Conservation (phyloP, 2,113 vertebrate species). For the Pachypanchax playfairii region DNA sequence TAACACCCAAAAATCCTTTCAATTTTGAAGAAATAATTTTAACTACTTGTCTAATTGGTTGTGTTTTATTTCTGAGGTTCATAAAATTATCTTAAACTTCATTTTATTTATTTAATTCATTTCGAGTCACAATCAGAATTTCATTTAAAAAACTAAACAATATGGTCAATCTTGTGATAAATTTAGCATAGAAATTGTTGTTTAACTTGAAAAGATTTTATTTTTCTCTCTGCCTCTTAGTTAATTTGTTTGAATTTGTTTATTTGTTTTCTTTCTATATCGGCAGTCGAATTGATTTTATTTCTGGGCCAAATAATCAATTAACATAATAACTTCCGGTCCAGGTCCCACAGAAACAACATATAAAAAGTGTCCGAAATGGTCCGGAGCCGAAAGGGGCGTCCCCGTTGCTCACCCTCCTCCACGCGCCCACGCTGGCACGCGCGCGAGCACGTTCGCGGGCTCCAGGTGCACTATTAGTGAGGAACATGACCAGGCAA, state of each 20-base stretch:
- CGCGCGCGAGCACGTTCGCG: conserved; percentile 43
- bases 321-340: neutral
- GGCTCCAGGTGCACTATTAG: conserved; percentile 79
- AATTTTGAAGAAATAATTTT: neutral
- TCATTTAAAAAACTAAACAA: too few relatives aligned
- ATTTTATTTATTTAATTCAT: conserved; percentile 18
- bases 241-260: too few relatives aligned
- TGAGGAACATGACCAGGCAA: conserved; percentile 76
- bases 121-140: too few relatives aligned
- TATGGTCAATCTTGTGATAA: too few relatives aligned
- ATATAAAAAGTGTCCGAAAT: conserved; percentile 11
- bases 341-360: neutral
- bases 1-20: conserved; percentile 19
- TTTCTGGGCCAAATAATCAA: conserved; percentile 1
- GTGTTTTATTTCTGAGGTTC: neutral
- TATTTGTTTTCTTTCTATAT: neutral
- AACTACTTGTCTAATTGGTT: conserved; percentile 8
- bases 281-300: too few relatives aligned
- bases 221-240: too few relatives aligned
- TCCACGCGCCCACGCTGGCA: conserved; percentile 28
- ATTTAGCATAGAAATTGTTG: too few relatives aligned
- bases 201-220: too few relatives aligned
- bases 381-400: conserved; percentile 37
- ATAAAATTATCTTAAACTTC: neutral
- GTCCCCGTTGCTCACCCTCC: conserved; percentile 54